Conservation (phyloP, 2,113 vertebrate species). For the Pholis gunnellus region DNA sequence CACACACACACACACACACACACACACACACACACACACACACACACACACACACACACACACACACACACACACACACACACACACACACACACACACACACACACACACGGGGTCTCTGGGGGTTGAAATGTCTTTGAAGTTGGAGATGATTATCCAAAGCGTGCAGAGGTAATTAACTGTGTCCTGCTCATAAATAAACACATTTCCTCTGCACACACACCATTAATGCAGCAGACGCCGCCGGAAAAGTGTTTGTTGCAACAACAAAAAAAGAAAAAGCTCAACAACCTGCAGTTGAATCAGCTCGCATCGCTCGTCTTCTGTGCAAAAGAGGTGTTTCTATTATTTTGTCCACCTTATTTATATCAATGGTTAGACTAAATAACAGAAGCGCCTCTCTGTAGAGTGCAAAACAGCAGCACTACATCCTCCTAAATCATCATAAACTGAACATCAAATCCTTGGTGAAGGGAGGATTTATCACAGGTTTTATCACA, state of each 20-base stretch:
- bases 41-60: background rate
- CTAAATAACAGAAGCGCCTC: background rate
- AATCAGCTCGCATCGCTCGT: background rate
- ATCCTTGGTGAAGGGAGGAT: no score
- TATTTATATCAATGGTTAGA: background rate
- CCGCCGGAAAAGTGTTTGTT: background rate
- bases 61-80: background rate
- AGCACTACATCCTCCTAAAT: no score
- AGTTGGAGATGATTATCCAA: constrained; percentile 52
- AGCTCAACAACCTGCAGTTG: no score
- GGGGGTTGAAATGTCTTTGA: constrained; percentile 55
- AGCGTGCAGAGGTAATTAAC: constrained; percentile 53
- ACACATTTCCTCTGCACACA: constrained; percentile 33
- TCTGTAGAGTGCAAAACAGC: background rate
- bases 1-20: background rate
- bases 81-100: background rate
- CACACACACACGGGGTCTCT: constrained; percentile 10
- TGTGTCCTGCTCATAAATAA: constrained; percentile 64
- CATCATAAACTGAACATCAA: no score
- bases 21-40: background rate
- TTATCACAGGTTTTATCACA: no score
- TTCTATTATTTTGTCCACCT: background rate
- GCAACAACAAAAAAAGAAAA: no score
- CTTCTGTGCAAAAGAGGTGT: background rate
- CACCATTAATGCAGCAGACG: constrained; percentile 3